A percentile compares a stretch with the other conserved stretches of the same genome.
These are phyloP conservation scores for Tragelaphus strepsiceros DNA, from an alignment of 2,113 vertebrate genomes.

Conservation along the genomic window DNA sequence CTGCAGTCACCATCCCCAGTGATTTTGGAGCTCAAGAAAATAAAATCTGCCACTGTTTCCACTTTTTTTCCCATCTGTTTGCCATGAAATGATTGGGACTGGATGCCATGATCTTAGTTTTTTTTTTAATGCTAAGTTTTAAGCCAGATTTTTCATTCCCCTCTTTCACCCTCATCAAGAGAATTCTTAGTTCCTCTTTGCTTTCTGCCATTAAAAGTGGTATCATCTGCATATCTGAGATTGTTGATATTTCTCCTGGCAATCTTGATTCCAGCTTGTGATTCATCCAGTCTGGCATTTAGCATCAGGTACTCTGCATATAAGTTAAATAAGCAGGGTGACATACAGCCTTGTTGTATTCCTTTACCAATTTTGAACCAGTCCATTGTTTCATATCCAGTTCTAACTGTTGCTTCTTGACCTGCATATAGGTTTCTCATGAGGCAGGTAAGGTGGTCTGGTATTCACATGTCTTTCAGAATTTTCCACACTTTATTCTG, in stretches of 20 bases:
- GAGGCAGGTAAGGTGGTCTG: not conserved
- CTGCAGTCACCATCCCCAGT: not conserved
- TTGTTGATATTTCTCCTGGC: not conserved
- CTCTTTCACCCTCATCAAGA: not conserved
- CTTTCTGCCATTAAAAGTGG: not conserved
- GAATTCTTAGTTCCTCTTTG: not conserved
- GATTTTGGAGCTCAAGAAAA: not conserved
- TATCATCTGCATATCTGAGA: not conserved
- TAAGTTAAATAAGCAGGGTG: not conserved
- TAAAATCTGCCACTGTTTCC: not conserved
- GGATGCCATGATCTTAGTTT: not conserved
- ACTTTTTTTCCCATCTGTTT: not conserved
- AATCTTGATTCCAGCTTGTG: not conserved
- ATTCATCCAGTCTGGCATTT: not conserved
- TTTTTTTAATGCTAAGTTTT: not conserved
- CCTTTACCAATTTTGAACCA: not conserved
- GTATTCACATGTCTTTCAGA: not conserved
- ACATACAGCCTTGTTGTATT: not conserved
- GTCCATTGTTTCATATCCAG: not conserved
- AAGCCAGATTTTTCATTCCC: not conserved
- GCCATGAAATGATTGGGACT: not conserved
- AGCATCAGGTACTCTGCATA: not conserved
- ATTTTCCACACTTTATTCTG: not conserved
- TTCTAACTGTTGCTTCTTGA: not conserved
- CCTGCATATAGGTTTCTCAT: not conserved